Base-by-base conservation (phyloP, 2,888 invertebrate genomes). In the Drosophila nr. perissopoda region DNA sequence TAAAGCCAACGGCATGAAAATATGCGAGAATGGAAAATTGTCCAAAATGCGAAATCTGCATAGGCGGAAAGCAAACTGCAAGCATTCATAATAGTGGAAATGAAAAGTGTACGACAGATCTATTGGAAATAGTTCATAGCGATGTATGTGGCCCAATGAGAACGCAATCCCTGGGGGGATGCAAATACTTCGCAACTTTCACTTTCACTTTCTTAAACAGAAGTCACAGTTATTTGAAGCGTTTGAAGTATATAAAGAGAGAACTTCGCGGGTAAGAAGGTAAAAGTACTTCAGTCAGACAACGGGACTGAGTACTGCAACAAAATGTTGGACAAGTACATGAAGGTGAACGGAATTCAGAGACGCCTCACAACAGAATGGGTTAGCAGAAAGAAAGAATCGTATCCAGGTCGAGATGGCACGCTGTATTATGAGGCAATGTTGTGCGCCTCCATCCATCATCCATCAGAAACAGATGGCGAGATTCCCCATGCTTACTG, bases 81-180 rank as follows among this genome's bases (percentile, higher is more conserved):
- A 34, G 34, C n/a, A 40, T 8, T 27, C 2, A 42, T 2, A 29
- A n/a, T 11, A 57, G 29, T 25, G 31, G n/a, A 57, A 31, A 40
- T 0, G 31, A 42, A 10, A 57, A 36, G 1, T 7, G 42, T 13
- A 21, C 13, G 2, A n/a, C 11, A 11, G 42, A n/a, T 8, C 8
- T 31, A 16, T n/a, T 42, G n/a, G 57, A 57, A 31, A 57, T 42
- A 34, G n/a, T 42, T 16, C 57, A 57, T 4, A 18, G 40, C 25
- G 29, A 40, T 21, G 29, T 38, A 36, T 36, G 36, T 1, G 36
- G 8, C 8, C 13, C 13, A 34, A 34, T 40, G n/a, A 40, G n/a
- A 31, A 40, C 0, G n/a, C 8, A 40, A 40, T n/a, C n/a, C 40
- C 40, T 40, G n/a, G n/a, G 40, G 0, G 18, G 13, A 46, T 8